Percentiles rank a stretch among this genome's conserved stretches.
Conservation (phyloP, 2,113 vertebrate genomes). For the Sapayoa aenigma region DNA sequence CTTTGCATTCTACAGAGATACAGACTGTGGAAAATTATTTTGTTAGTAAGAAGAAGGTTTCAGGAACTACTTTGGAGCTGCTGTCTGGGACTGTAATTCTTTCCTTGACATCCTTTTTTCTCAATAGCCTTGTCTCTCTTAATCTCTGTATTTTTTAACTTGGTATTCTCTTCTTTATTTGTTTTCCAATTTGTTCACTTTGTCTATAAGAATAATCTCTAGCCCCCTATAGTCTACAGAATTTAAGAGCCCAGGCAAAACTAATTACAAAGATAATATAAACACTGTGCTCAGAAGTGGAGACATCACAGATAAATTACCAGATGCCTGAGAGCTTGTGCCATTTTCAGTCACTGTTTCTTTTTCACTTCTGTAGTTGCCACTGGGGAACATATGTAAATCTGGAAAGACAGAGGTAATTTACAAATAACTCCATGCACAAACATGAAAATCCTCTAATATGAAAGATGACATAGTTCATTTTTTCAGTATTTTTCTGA, state of each 20-base stretch:
- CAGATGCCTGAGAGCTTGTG: background rate
- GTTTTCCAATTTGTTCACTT: conserved; percentile 18
- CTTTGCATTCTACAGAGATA: background rate
- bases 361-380: background rate
- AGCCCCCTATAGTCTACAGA: background rate
- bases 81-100: background rate
- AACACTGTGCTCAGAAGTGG: background rate
- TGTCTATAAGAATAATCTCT: background rate
- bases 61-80: background rate
- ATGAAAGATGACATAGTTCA: background rate
- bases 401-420: background rate
- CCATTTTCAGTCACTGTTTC: background rate
- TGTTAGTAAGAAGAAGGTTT: background rate
- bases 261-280: conserved; percentile 44
- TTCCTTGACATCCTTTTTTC: background rate
- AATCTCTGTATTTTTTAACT: background rate
- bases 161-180: background rate
- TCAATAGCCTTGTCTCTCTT: background rate
- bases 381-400: background rate
- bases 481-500: background rate
- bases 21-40: background rate
- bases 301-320: conserved; percentile 28
- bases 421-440: background rate
- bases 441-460: background rate
- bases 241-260: conserved; percentile 15